Conservation (phyloP, 1,140 invertebrate species). For the Trypoxylus dichotomus region DNA sequence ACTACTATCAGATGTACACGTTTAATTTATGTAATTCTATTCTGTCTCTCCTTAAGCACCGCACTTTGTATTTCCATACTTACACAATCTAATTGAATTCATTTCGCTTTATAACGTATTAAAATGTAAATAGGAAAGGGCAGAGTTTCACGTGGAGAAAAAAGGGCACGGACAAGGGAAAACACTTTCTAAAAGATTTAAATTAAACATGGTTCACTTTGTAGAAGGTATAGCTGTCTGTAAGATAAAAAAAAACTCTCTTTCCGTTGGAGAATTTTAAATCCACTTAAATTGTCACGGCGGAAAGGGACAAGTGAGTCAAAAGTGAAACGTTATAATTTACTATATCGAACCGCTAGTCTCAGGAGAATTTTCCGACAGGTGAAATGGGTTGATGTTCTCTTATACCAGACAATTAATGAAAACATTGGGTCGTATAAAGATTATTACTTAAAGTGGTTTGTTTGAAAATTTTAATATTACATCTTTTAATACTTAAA, state of each 20-base stretch:
- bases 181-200: neutral
- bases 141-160: neutral
- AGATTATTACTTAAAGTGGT: too few relatives aligned
- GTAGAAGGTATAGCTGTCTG: neutral
- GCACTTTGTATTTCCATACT: neutral
- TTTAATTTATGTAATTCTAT: too few relatives aligned
- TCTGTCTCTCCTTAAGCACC: too few relatives aligned
- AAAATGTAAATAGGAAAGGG: neutral
- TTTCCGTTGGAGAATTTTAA: neutral
- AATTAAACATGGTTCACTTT: neutral
- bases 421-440: too few relatives aligned
- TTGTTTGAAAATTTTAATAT: too few relatives aligned
- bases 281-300: neutral
- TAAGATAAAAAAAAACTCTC: neutral
- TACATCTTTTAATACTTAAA: too few relatives aligned
- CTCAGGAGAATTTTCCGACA: too few relatives aligned
- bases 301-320: neutral
- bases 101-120: neutral
- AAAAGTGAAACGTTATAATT: neutral
- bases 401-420: neutral
- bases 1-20: too few relatives aligned
- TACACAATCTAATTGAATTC: slow-evolving; percentile 2
- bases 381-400: neutral
- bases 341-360: neutral
- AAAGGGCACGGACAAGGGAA: neutral